These are phyloP conservation scores for Noctua janthina DNA, from an alignment of 2,888 invertebrate species.

Conservation along the genomic window DNA sequence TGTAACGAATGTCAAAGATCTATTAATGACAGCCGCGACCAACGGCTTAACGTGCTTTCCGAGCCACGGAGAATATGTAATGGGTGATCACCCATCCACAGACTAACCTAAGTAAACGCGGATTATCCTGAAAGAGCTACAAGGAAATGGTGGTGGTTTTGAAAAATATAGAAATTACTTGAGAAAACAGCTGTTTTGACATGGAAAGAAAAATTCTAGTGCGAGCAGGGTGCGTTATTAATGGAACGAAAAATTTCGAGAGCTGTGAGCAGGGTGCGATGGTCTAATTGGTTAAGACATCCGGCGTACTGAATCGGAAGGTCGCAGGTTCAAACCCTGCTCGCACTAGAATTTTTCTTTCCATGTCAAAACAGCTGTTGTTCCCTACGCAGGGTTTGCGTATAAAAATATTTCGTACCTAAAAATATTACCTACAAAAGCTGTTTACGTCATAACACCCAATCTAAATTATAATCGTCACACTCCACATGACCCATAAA, in stretches of 20 bases:
- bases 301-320: no score
- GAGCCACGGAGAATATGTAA: background rate
- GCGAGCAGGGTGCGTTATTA: no score
- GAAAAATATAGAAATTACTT: background rate
- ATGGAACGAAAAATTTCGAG: no score
- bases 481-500: conserved; percentile 31
- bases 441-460: no score
- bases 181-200: no score
- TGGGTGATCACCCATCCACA: background rate
- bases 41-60: background rate
- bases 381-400: no score
- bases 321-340: no score
- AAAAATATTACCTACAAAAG: background rate
- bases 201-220: no score
- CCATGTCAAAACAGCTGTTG: no score
- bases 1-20: background rate
- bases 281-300: no score
- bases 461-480: conserved; percentile 29
- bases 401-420: background rate
- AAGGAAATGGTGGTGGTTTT: background rate
- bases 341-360: no score
- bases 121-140: background rate
- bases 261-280: no score
- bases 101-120: background rate
- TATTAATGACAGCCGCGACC: background rate